Evolutionary conservation across 2,797 vertebrate species (phyloP).

Genomic region (Champsocephalus esox): DNA sequence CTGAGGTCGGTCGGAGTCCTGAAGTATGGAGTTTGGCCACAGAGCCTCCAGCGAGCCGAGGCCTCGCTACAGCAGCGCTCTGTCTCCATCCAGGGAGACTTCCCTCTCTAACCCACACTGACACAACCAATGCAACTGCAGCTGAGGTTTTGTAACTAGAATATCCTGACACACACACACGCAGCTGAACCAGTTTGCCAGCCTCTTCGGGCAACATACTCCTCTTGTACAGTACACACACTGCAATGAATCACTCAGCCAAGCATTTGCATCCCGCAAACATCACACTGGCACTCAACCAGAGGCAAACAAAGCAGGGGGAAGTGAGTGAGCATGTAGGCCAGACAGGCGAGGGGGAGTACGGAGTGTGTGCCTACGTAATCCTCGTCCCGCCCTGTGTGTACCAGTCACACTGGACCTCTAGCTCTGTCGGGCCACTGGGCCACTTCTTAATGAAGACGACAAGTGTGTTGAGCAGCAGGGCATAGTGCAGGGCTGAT

Average conservation of each 20-base stretch:
- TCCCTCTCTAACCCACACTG: slow-evolving; percentile 64
- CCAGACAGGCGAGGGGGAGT: slow-evolving; percentile 58
- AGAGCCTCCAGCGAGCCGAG: slow-evolving; percentile 46
- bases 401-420: slow-evolving; percentile 46
- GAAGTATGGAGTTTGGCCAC: slow-evolving; percentile 48
- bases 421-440: not conserved
- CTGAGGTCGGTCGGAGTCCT: slow-evolving; percentile 59
- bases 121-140: slow-evolving; percentile 67
- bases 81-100: slow-evolving; percentile 51
- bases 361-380: slow-evolving; percentile 50
- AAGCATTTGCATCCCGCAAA: slow-evolving; percentile 79
- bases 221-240: slow-evolving; percentile 51
- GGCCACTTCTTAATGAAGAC: slow-evolving; percentile 30
- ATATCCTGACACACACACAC: slow-evolving; percentile 49
- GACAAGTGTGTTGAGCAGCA: slow-evolving; percentile 28
- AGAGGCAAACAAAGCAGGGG: slow-evolving; percentile 75
- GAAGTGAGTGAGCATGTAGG: slow-evolving; percentile 77
- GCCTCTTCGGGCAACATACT: slow-evolving; percentile 52
- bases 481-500: slow-evolving; percentile 1
- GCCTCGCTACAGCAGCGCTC: slow-evolving; percentile 27
- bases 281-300: slow-evolving; percentile 73
- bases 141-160: slow-evolving; percentile 68
- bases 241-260: slow-evolving; percentile 74
- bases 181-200: slow-evolving; percentile 46
- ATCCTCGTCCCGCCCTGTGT: slow-evolving; percentile 45